phyloP scores from a whole-genome alignment of 2,113 vertebrate genomes.

The Chinchilla lanigera region DNA sequence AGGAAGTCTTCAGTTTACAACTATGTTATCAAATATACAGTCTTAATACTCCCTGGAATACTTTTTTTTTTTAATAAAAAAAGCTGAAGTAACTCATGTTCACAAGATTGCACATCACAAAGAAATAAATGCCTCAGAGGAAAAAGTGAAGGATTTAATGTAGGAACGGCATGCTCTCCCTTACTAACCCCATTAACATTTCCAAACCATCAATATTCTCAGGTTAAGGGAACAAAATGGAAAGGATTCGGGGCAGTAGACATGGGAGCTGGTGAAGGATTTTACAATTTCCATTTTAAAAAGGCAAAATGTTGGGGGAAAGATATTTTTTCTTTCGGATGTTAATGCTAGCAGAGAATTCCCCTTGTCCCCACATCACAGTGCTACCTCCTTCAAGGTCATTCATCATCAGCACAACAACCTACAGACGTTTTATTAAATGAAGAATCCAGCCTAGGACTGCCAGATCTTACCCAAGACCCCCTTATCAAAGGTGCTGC shows the following conservation, averaged over 20 bases:
- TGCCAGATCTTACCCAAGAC: constrained; percentile 79
- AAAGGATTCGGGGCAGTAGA: neutral
- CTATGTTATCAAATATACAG: constrained; percentile 14
- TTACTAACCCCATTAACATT: neutral
- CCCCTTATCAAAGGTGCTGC: constrained; percentile 82
- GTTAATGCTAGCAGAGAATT: neutral
- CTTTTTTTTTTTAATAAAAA: neutral
- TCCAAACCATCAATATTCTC: neutral
- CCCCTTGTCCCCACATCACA: neutral
- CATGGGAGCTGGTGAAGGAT: neutral
- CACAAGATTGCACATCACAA: neutral
- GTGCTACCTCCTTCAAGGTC: constrained; percentile 84
- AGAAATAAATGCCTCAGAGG: neutral
- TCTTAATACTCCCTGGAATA: neutral
- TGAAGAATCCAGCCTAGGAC: constrained; percentile 67
- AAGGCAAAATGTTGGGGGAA: constrained; percentile 26
- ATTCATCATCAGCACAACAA: constrained; percentile 70
- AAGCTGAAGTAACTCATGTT: neutral
- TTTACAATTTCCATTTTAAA: neutral
- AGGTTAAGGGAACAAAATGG: neutral
- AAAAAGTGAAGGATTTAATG: rapidly evolving
- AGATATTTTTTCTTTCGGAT: neutral
- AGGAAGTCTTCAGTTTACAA: constrained; percentile 43
- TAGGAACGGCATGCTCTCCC: neutral
- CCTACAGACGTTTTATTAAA: constrained; percentile 68